phyloP scores from a whole-genome alignment of 2,113 vertebrate species.

The Hemichromis elongatus region DNA sequence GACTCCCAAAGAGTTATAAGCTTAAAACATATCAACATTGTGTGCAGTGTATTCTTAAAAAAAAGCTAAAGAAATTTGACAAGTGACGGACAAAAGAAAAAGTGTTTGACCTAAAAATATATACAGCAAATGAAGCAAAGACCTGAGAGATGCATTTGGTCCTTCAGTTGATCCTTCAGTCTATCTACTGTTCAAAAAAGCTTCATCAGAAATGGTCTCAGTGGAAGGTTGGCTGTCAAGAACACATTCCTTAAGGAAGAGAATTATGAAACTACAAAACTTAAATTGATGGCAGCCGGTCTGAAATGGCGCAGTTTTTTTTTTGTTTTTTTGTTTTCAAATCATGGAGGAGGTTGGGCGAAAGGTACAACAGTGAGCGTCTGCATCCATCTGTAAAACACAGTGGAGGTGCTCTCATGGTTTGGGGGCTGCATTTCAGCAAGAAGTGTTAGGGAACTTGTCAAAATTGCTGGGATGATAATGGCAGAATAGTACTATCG shows the following conservation, averaged over 20 bases:
- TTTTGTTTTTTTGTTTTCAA: too few species aligned
- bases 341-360: neutral
- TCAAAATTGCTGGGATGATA: neutral
- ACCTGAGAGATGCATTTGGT: neutral
- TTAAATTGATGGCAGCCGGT: neutral
- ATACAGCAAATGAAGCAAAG: neutral
- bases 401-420: neutral
- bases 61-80: neutral
- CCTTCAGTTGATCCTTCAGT: neutral
- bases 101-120: neutral
- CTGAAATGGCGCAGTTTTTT: neutral
- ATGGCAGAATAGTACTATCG: neutral
- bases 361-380: neutral
- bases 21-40: neutral
- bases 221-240: neutral
- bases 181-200: accelerated
- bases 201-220: neutral
- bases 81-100: neutral
- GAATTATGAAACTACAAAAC: neutral
- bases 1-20: neutral
- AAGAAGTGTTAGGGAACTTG: neutral
- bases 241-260: neutral
- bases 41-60: neutral
- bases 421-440: neutral
- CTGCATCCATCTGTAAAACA: neutral